phyloP scores from a whole-genome alignment of 37 sponge, comb jelly and placozoan genomes.

The Dysidea cf. avara region DNA sequence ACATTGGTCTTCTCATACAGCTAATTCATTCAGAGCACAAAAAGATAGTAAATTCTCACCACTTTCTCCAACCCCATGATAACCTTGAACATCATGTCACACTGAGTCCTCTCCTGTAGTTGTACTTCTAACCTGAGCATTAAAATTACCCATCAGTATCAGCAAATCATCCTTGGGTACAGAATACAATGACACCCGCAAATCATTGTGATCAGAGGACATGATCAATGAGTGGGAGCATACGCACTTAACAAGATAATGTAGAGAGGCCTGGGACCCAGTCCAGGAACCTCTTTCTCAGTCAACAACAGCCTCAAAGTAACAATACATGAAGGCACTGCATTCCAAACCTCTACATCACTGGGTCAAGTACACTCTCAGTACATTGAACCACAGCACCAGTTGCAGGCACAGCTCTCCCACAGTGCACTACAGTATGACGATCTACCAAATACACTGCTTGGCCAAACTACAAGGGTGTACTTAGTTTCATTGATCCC shows the following conservation, averaged over 20 bases:
- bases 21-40: slow-evolving; percentile 37
- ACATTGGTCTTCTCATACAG: slow-evolving; percentile 28
- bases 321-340: slow-evolving; percentile 13
- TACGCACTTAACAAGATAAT: slow-evolving; percentile 23
- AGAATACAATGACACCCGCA: slow-evolving; percentile 10
- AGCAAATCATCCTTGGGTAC: no score
- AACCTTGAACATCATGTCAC: no score
- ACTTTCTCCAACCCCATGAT: slow-evolving; percentile 30
- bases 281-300: no score
- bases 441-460: slow-evolving; percentile 4
- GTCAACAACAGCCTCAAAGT: slow-evolving; percentile 7
- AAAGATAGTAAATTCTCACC: slow-evolving; percentile 18
- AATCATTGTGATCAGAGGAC: slow-evolving; percentile 10
- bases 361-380: slow-evolving; percentile 13
- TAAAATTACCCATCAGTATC: no score
- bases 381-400: background rate
- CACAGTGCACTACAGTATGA: background rate
- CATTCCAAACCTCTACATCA: slow-evolving; percentile 5
- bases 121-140: no score
- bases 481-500: slow-evolving; percentile 18
- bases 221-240: slow-evolving; percentile 29
- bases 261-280: no score
- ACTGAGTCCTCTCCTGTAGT: no score
- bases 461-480: slow-evolving; percentile 16
- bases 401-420: slow-evolving; percentile 5